Percentiles rank a stretch among this genome's conserved stretches.
These are phyloP conservation scores for Nephila pilipes DNA, from an alignment of 1,140 invertebrate species.

Conservation along the genomic window DNA sequence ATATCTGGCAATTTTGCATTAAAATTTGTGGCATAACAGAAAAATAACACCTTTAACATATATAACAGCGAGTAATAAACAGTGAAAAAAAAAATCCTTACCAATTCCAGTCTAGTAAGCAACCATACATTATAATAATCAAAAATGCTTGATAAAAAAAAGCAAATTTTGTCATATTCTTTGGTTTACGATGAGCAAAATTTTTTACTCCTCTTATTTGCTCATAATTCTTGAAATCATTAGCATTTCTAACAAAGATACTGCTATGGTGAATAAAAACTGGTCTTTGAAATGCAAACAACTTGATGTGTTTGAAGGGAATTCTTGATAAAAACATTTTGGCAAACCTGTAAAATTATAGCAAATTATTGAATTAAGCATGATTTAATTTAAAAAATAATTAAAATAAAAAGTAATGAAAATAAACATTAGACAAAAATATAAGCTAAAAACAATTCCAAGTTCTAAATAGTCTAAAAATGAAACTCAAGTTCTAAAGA, in stretches of 20 bases:
- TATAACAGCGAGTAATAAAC: not conserved
- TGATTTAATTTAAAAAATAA: too few species aligned
- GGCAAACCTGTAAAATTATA: not conserved
- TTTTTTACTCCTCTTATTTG: slow-evolving; percentile 61
- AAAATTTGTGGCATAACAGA: too few species aligned
- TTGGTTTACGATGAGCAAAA: slow-evolving; percentile 70
- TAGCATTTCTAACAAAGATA: not conserved
- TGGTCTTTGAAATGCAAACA: slow-evolving; percentile 3
- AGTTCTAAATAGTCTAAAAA: too few species aligned
- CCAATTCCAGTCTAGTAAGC: not conserved
- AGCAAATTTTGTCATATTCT: not conserved
- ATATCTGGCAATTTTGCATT: too few species aligned
- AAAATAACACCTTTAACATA: too few species aligned
- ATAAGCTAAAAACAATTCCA: too few species aligned
- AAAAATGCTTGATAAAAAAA: not conserved
- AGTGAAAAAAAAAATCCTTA: not conserved
- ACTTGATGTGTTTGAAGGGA: slow-evolving; percentile 14
- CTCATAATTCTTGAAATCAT: not conserved
- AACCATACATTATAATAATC: not conserved
- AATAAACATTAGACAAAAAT: too few species aligned
- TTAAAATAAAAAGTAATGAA: too few species aligned
- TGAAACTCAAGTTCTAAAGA: too few species aligned
- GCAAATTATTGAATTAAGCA: too few species aligned
- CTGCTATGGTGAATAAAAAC: not conserved
- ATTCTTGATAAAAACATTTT: slow-evolving; percentile 30